These are phyloP conservation scores for Lepeophtheirus salmonis DNA, from an alignment of 1,140 invertebrate genomes.

Conservation along the genomic window DNA sequence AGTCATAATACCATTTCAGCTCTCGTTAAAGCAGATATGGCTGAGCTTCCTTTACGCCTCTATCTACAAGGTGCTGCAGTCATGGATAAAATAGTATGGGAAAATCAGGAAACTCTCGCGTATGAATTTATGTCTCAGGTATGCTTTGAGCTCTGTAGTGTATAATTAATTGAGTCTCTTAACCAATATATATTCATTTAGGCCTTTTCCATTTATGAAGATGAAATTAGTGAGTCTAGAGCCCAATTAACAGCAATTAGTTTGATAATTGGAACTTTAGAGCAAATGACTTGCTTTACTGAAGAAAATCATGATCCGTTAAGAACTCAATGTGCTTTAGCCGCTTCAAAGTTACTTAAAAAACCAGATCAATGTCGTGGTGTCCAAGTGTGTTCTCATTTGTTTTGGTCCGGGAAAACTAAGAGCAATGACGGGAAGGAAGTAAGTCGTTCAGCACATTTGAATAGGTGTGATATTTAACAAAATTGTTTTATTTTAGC, in stretches of 20 bases:
- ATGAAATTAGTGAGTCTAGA: conserved; percentile 94
- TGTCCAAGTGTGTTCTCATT: conserved; percentile 66
- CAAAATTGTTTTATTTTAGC: no score
- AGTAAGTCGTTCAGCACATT: conserved; percentile 29
- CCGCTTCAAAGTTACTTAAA: conserved; percentile 83
- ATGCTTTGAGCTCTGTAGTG: no score
- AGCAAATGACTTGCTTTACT: conserved; percentile 43
- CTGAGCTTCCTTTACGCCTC: conserved; percentile 74
- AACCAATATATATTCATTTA: conserved; percentile 25
- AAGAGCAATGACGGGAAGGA: conserved; percentile 43
- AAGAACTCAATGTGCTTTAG: conserved; percentile 75
- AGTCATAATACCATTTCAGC: conserved; percentile 84
- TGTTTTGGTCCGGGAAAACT: conserved; percentile 86
- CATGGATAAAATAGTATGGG: conserved; percentile 74
- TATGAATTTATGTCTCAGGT: conserved; percentile 96
- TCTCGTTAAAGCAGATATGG: conserved; percentile 75
- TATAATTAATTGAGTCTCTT: no score
- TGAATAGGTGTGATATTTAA: conserved; percentile 22
- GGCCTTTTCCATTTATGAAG: conserved; percentile 92
- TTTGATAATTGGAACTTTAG: conserved; percentile 81
- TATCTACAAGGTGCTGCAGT: conserved; percentile 87
- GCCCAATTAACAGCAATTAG: conserved; percentile 88
- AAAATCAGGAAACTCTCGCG: conserved; percentile 84
- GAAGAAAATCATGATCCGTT: conserved; percentile 95
- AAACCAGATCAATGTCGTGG: conserved; percentile 92